These are phyloP conservation scores for Drosophila rellima DNA, from an alignment of 2,888 invertebrate genomes.

Conservation along the genomic window DNA sequence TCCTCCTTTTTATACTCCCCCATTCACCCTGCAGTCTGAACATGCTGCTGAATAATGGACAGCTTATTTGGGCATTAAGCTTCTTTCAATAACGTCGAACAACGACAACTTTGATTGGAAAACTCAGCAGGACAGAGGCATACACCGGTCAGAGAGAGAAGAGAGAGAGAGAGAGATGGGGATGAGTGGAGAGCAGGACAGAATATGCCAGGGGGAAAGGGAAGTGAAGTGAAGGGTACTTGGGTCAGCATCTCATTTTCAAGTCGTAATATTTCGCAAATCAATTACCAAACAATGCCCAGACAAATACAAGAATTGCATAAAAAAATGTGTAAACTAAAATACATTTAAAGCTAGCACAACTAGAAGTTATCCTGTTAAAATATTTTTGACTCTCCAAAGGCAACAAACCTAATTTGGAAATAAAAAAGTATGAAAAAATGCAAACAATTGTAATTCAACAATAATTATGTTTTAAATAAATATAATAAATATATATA, in stretches of 20 bases:
- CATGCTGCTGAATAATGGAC: conserved; percentile 78
- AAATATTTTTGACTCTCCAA: too few relatives aligned
- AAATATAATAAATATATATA: too few relatives aligned
- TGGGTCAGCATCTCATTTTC: conserved; percentile 65
- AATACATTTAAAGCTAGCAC: background rate
- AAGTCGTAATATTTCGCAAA: conserved; percentile 58
- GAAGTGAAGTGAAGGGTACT: background rate
- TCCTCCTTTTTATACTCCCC: background rate
- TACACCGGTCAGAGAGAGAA: background rate
- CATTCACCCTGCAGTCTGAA: conserved; percentile 35
- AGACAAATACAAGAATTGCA: conserved; percentile 48
- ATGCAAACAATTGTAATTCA: too few relatives aligned
- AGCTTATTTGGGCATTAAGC: conserved; percentile 79
- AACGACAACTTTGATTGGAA: conserved; percentile 79
- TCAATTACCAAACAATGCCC: conserved; percentile 61
- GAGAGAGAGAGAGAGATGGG: too few relatives aligned
- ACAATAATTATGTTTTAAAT: too few relatives aligned
- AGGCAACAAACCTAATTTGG: too few relatives aligned
- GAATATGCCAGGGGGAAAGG: background rate
- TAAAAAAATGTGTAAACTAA: conserved; percentile 28
- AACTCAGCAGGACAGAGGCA: conserved; percentile 56
- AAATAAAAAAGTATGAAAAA: too few relatives aligned
- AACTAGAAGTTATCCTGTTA: background rate
- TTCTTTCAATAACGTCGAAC: conserved; percentile 74
- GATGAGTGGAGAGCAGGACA: background rate